Conservation (phyloP, 1,140 invertebrate genomes). For the Muscidifurax raptorellus region DNA sequence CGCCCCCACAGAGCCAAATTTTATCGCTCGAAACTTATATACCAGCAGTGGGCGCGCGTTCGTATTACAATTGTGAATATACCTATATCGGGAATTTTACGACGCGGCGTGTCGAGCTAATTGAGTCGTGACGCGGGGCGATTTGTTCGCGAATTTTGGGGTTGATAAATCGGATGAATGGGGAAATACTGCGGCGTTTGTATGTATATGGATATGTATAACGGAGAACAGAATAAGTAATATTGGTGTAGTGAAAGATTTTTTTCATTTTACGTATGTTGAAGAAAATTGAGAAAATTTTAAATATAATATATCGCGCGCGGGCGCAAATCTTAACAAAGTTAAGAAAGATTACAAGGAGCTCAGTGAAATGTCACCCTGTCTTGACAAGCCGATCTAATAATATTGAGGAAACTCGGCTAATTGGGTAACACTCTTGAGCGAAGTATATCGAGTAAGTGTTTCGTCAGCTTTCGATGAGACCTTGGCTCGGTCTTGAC, state of each 20-base stretch:
- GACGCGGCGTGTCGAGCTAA: background rate
- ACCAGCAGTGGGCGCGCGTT: no score
- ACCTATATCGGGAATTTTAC: background rate
- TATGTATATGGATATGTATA: no score
- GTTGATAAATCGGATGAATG: background rate
- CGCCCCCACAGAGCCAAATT: conserved; percentile 16
- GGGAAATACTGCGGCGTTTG: background rate
- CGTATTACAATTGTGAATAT: no score
- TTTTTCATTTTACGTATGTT: no score
- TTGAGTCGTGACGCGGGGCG: background rate
- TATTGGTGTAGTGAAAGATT: no score
- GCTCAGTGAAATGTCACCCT: conserved; percentile 8
- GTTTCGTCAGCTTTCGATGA: conserved; percentile 39
- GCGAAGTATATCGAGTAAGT: background rate
- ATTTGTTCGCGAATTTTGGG: background rate
- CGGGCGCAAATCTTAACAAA: background rate
- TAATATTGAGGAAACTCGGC: conserved; percentile 9
- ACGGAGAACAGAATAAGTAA: no score
- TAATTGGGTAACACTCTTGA: conserved; percentile 29
- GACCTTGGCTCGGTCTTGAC: conserved; percentile 17
- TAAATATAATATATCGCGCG: no score
- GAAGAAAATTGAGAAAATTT: no score
- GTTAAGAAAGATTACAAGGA: background rate
- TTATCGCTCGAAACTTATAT: background rate
- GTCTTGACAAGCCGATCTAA: conserved; percentile 14